Percentiles rank a stretch among this genome's conserved stretches.
These are phyloP conservation scores for Trichogramma evanescens DNA, from an alignment of 2,888 invertebrate genomes.

Conservation along the genomic window DNA sequence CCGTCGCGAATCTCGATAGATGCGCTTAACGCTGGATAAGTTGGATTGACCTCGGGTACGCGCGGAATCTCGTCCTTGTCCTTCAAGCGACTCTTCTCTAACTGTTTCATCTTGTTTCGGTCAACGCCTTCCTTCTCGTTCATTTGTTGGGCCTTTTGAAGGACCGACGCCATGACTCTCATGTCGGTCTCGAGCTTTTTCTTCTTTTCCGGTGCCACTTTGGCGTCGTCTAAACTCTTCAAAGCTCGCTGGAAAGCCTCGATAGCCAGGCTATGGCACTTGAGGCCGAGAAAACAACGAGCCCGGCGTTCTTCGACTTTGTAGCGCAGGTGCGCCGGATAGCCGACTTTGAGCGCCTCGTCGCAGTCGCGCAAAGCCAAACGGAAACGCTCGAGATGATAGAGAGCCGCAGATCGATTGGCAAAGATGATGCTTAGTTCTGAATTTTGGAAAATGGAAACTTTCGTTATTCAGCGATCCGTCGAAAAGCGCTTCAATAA, in stretches of 20 bases:
- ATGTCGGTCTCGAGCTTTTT: constrained; percentile 61
- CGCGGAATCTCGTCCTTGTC: constrained; percentile 38
- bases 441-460: constrained; percentile 14
- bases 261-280: constrained; percentile 59
- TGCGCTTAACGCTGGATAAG: constrained; percentile 57
- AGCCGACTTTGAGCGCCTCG: constrained; percentile 58
- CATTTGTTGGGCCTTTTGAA: constrained; percentile 55
- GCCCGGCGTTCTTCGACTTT: constrained; percentile 72
- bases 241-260: constrained; percentile 63
- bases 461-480: neutral
- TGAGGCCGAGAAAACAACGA: constrained; percentile 61
- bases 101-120: constrained; percentile 22
- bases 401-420: constrained; percentile 74
- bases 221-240: constrained; percentile 61
- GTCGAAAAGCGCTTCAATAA: neutral
- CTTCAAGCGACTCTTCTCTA: constrained; percentile 26
- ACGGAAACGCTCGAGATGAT: constrained; percentile 63
- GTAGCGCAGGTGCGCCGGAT: constrained; percentile 66
- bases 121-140: constrained; percentile 12
- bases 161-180: constrained; percentile 64
- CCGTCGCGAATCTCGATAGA: constrained; percentile 60
- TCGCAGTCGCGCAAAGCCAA: constrained; percentile 66
- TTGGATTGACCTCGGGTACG: constrained; percentile 46
- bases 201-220: constrained; percentile 56
- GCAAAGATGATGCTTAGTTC: constrained; percentile 66